Percentiles rank a stretch among this genome's conserved stretches.
These are phyloP conservation scores for Plectrocnemia conspersa DNA, from an alignment of 1,140 invertebrate species.

Conservation along the genomic window DNA sequence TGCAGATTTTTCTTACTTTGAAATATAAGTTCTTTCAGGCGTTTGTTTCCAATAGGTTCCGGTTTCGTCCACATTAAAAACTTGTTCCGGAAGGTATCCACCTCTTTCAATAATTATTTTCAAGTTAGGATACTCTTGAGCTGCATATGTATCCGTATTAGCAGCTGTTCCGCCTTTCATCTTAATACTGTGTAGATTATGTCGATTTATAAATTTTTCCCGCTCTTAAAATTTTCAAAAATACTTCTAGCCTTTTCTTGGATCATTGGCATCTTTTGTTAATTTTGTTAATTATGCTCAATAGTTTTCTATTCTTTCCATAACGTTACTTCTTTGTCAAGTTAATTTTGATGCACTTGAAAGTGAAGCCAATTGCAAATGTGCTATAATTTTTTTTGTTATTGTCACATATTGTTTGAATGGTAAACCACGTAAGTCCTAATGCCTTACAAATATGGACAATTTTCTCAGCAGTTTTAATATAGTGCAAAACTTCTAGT, in stretches of 20 bases:
- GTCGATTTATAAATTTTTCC: constrained; percentile 3
- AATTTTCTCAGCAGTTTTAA: no score
- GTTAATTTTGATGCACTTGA: no score
- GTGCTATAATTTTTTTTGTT: no score
- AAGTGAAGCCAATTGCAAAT: no score
- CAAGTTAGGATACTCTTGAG: no score
- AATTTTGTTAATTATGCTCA: background rate
- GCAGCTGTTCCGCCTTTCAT: background rate
- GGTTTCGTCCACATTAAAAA: constrained; percentile 42
- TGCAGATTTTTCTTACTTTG: constrained; percentile 36
- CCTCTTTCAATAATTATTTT: constrained; percentile 38
- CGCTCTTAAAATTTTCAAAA: background rate
- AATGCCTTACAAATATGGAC: no score
- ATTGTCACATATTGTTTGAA: no score
- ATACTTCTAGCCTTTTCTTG: constrained; percentile 9
- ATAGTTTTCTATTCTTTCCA: background rate
- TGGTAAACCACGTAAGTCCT: no score
- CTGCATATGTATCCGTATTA: background rate
- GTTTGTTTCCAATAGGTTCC: constrained; percentile 38
- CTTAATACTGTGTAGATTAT: constrained; percentile 2
- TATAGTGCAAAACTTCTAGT: no score
- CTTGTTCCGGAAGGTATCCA: constrained; percentile 40
- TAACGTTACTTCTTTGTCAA: no score
- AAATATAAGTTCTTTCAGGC: constrained; percentile 33
- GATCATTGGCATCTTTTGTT: background rate